A percentile compares a stretch with the other conserved stretches of the same genome.
These are phyloP conservation scores for Bos indicus DNA, from an alignment of 2,113 vertebrate species.

Conservation along the genomic window DNA sequence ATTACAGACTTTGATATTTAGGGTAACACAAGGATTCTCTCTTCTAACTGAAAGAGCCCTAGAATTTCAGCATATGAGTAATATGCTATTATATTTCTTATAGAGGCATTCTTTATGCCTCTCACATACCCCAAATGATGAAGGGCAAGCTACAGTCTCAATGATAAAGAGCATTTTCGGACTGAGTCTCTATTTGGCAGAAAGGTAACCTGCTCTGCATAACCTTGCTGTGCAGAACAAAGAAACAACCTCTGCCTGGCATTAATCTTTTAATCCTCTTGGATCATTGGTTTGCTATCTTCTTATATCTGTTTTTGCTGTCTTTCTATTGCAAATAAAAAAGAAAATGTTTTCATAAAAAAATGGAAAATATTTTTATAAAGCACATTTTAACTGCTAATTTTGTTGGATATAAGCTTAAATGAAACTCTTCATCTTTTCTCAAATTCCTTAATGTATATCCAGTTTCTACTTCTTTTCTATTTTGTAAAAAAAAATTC, in stretches of 20 bases:
- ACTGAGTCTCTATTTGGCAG: not conserved
- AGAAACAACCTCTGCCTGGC: not conserved
- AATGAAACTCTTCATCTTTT: not conserved
- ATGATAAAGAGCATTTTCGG: not conserved
- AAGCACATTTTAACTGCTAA: not conserved
- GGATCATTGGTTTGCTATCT: not conserved
- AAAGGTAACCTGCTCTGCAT: not conserved
- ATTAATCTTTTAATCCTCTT: constrained; percentile 45
- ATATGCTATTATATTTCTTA: constrained; percentile 24
- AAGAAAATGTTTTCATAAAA: constrained; percentile 14
- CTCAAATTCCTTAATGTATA: not conserved
- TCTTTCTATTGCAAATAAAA: constrained; percentile 25
- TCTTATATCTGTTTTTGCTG: constrained; percentile 26
- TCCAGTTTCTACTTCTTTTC: not conserved
- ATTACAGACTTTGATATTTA: constrained; percentile 43
- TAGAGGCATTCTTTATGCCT: constrained; percentile 22
- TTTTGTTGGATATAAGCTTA: not conserved
- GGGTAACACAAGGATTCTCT: constrained; percentile 39
- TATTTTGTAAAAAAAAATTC: not conserved
- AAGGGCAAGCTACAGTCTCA: not conserved
- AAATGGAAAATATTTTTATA: constrained; percentile 12
- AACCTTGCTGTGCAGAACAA: not conserved
- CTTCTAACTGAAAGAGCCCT: constrained; percentile 41
- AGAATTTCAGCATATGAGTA: constrained; percentile 17
- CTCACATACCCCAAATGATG: not conserved